Evolutionary conservation across 2,888 invertebrate species (phyloP), one percentile per base, ranked within the genome.

Genomic region (Perizoma affinitatum): DNA sequence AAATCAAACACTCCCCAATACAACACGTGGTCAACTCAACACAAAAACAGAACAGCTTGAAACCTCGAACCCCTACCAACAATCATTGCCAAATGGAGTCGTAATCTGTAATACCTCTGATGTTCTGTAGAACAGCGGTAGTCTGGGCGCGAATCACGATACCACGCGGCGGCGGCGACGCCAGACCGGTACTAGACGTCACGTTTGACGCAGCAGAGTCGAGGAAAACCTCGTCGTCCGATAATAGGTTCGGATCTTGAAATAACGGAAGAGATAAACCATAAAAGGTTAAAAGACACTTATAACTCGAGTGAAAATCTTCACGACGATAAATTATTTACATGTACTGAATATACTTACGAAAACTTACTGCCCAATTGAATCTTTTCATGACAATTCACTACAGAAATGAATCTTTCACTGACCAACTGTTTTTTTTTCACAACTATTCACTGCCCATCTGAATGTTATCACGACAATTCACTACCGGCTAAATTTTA

Each of bases 201-300:
- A 77, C 69, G 0, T 85, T 78, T 0, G 87, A 86, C 53, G 78
- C 81, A 33, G 78, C 70, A 22, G 82, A 78, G 58, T 87, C 88
- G 61, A 83, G 72, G 79, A 92, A 92, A 57, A 90, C 91, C 58
- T 92, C 91, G 56, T 90, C 89, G 58, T 91, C 91, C 0, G 86
- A 85, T 9, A 87, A 75, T 51, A 84, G 78, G 72, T 79, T 77
- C 47, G 83, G 83, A 67, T 87, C 87, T 70, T 58, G 6, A 45
- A 54, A 9, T 6, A 36, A 43, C n/a, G 42, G 10, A 34, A 0
- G 22, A 4, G 38, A 38, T 22, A 22, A 22, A 22, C 22, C 22
- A 22, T 22, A 22, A 22, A 22, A 1, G 22, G 22, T 3, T 22
- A 3, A 22, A 22, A 22, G 22, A 22, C 1, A 22, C 22, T 3